Evolutionary conservation across 1,140 invertebrate genomes (phyloP).

Genomic region (Drosophila repletoides): DNA sequence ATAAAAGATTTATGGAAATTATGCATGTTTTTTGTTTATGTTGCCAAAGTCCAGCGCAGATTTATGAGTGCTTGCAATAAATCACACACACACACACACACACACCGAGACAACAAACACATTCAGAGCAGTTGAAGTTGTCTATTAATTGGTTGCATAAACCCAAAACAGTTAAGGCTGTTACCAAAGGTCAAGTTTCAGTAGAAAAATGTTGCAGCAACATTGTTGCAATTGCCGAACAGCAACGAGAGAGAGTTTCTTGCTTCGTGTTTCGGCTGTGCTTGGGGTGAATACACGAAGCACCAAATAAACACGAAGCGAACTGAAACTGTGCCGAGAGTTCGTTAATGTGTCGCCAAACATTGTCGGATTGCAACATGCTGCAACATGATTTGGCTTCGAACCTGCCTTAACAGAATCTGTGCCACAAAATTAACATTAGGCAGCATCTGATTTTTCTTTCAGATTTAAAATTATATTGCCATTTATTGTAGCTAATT

Average conservation of each 20-base stretch:
- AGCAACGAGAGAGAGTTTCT: background rate
- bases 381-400: conserved; percentile 22
- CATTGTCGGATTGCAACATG: background rate
- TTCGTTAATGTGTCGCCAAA: conserved; percentile 13
- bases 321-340: conserved; percentile 10
- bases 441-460: too few relatives aligned
- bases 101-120: background rate
- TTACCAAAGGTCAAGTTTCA: conserved; percentile 71
- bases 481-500: too few relatives aligned
- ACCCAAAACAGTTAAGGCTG: conserved; percentile 52
- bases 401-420: conserved; percentile 1
- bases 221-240: background rate
- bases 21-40: conserved; percentile 73
- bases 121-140: too few relatives aligned
- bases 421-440: background rate
- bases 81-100: conserved; percentile 48
- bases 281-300: background rate
- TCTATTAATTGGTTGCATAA: conserved; percentile 71
- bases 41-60: conserved; percentile 31
- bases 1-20: conserved; percentile 80
- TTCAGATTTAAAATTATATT: too few relatives aligned
- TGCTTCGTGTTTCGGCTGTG: background rate
- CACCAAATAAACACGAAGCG: conserved; percentile 6
- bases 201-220: conserved; percentile 30
- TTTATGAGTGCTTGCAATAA: conserved; percentile 67